Evolutionary conservation across 1,140 invertebrate genomes (phyloP).

Genomic region (Pogonomyrmex barbatus): DNA sequence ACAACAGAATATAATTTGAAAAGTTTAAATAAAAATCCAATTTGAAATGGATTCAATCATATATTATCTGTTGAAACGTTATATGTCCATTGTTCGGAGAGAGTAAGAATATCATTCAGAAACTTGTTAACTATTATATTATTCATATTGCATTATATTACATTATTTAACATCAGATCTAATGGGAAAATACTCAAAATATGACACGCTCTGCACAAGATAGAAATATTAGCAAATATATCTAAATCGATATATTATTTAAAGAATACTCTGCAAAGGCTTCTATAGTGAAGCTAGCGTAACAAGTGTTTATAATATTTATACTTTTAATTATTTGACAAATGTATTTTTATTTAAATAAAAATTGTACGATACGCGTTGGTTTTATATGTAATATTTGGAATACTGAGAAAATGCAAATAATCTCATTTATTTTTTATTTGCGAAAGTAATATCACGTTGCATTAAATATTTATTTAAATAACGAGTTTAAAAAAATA

Average conservation of each 20-base stretch:
- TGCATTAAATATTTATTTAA: no score
- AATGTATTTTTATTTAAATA: conserved; percentile 70
- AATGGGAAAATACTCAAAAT: conserved; percentile 31
- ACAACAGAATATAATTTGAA: conserved; percentile 2
- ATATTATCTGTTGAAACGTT: neutral
- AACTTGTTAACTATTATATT: neutral
- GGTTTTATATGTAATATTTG: neutral
- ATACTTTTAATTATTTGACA: conserved; percentile 47
- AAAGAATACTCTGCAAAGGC: conserved; percentile 19
- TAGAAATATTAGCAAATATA: conserved; percentile 4
- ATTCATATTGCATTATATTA: neutral
- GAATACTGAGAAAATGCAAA: neutral
- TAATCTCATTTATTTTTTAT: neutral
- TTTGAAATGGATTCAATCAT: neutral
- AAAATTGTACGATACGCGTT: neutral
- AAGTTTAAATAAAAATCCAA: neutral
- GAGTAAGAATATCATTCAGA: conserved; percentile 9
- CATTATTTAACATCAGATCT: neutral
- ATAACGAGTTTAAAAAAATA: no score
- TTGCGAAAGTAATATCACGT: neutral
- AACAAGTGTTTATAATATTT: conserved; percentile 70
- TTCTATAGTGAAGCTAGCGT: conserved; percentile 72
- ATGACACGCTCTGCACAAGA: neutral
- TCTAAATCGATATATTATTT: conserved; percentile 40
- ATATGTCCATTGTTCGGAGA: neutral